Conservation (phyloP, 2,113 vertebrate genomes). For the Peromyscus polionotus region DNA sequence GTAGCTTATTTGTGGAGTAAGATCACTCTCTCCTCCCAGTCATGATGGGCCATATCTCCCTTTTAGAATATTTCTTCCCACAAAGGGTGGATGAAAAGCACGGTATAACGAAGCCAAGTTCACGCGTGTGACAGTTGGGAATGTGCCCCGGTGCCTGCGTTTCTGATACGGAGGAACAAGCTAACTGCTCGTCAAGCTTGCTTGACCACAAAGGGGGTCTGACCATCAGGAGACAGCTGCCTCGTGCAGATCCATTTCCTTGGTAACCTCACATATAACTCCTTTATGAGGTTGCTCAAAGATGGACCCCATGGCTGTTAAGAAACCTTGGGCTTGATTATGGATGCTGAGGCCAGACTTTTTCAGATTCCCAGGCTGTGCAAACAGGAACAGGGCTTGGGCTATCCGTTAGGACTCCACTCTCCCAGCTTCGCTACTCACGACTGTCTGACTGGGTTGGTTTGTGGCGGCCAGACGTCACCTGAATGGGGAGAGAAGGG, state of each 20-base stretch:
- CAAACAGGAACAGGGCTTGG: background rate
- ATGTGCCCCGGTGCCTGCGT: too few species aligned
- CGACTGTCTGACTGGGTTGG: too few species aligned
- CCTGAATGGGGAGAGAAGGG: background rate
- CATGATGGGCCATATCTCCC: background rate
- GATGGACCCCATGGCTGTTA: background rate
- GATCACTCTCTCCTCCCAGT: background rate
- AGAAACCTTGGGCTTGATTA: background rate
- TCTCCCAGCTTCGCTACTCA: background rate
- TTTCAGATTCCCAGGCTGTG: background rate
- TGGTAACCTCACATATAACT: too few species aligned
- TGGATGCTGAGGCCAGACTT: background rate
- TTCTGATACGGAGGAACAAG: background rate
- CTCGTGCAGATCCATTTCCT: background rate
- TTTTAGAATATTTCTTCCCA: background rate
- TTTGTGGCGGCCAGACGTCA: background rate
- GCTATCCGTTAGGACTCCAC: background rate
- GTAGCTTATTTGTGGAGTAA: background rate
- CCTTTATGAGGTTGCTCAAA: background rate
- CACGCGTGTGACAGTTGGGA: background rate
- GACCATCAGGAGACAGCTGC: background rate
- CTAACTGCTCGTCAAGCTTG: fast-evolving
- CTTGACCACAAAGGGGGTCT: background rate
- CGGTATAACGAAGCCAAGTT: background rate
- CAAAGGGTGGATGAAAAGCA: background rate